Evolutionary conservation across 1,140 invertebrate species (phyloP).

Genomic region (Hydropsyche tenuis): DNA sequence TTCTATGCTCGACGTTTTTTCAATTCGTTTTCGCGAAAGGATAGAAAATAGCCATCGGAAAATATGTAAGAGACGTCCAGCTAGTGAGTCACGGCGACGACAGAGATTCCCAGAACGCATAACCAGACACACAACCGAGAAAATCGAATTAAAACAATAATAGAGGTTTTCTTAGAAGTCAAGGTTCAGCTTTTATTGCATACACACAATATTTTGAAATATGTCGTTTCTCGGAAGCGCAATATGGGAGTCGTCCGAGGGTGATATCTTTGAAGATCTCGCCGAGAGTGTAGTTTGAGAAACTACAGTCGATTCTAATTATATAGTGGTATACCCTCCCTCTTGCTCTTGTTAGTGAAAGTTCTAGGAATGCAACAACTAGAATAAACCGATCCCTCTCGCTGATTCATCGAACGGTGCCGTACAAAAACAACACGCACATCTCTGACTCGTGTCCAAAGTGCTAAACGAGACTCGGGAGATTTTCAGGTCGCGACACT

Average conservation of each 20-base stretch:
- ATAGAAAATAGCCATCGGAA: constrained; percentile 2
- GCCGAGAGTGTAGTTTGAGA: no score
- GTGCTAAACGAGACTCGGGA: background rate
- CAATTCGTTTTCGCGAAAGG: background rate
- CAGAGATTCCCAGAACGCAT: constrained; percentile 16
- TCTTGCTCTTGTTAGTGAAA: constrained; percentile 8
- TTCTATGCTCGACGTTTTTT: background rate
- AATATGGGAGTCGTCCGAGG: no score
- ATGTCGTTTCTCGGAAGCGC: no score
- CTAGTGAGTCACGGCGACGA: background rate
- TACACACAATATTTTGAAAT: no score
- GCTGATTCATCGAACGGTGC: constrained; percentile 18
- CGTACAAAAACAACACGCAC: constrained; percentile 15
- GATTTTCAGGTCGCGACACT: background rate
- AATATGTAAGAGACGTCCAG: background rate
- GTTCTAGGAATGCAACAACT: constrained; percentile 36
- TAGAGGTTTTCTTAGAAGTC: no score
- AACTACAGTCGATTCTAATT: no score
- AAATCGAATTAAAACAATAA: no score
- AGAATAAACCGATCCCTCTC: constrained; percentile 35
- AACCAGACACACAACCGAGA: no score
- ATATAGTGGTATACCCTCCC: background rate
- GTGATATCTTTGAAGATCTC: no score
- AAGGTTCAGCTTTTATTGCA: no score
- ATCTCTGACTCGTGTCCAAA: background rate